These are phyloP conservation scores for Cryptomyrus ogoouensis DNA, from an alignment of 2,113 vertebrate species.

Conservation along the genomic window DNA sequence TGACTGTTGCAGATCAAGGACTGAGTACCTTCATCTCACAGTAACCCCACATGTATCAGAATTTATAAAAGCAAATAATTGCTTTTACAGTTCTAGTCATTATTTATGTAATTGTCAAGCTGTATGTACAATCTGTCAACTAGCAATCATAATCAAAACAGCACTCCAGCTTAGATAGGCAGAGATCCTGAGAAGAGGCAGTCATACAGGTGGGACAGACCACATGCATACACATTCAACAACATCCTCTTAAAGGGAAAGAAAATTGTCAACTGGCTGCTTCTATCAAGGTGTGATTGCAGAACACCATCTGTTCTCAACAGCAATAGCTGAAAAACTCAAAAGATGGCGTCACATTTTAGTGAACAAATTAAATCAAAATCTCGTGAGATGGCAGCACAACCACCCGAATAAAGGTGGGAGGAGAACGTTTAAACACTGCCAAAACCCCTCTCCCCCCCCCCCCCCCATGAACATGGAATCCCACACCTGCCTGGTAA, in stretches of 20 bases:
- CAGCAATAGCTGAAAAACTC: constrained; percentile 23
- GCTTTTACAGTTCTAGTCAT: background rate
- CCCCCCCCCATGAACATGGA: background rate
- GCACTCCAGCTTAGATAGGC: constrained; percentile 23
- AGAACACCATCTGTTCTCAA: background rate
- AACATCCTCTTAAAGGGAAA: background rate
- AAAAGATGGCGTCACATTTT: constrained; percentile 29
- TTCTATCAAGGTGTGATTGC: background rate
- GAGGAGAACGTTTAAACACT: background rate
- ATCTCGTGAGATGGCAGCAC: background rate
- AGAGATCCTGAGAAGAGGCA: constrained; percentile 41
- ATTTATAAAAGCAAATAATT: background rate
- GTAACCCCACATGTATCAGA: background rate
- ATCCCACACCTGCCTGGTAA: background rate
- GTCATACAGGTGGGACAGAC: constrained; percentile 4
- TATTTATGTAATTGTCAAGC: background rate
- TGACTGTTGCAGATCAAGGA: background rate
- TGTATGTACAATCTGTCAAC: constrained; percentile 5
- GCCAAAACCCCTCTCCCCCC: background rate
- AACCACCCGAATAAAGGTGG: background rate
- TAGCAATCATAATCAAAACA: background rate
- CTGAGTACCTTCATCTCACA: background rate
- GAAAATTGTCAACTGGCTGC: background rate
- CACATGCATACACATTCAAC: constrained; percentile 16
- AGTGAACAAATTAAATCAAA: background rate